Percentiles rank a stretch among this genome's conserved stretches.
Evolutionary conservation across 2,888 invertebrate genomes (phyloP).

Genomic region (Brenthis hecate): DNA sequence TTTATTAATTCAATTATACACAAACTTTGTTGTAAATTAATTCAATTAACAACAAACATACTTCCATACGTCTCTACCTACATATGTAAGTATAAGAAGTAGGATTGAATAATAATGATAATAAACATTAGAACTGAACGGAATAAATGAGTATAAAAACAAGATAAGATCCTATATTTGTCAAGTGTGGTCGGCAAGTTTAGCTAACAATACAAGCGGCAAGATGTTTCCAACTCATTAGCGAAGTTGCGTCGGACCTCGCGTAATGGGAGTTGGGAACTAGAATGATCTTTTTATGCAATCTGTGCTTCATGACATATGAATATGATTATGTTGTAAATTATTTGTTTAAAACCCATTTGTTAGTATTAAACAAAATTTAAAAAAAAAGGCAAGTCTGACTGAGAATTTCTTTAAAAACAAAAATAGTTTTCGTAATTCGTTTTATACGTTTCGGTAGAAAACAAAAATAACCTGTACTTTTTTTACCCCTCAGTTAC

Average conservation of each 20-base stretch:
- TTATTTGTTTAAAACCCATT: not conserved
- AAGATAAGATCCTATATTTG: not conserved
- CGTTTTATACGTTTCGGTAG: too few relatives aligned
- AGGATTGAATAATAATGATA: too few relatives aligned
- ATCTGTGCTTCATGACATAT: not conserved
- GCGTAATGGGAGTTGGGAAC: conserved; percentile 25
- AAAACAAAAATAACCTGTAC: not conserved
- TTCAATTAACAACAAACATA: too few relatives aligned
- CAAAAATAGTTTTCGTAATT: not conserved
- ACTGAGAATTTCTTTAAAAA: not conserved
- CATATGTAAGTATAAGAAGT: too few relatives aligned
- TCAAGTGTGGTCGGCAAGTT: conserved; percentile 14
- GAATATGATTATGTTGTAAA: not conserved
- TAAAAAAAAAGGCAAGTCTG: too few relatives aligned
- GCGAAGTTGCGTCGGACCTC: conserved; percentile 26
- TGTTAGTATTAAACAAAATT: too few relatives aligned
- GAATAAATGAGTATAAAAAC: not conserved
- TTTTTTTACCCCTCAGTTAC: too few relatives aligned
- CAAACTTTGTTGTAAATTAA: too few relatives aligned
- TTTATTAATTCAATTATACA: too few relatives aligned
- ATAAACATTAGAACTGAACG: too few relatives aligned
- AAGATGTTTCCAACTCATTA: conserved; percentile 34
- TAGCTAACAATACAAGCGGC: conserved; percentile 25
- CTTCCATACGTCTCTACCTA: too few relatives aligned
- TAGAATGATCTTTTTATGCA: conserved; percentile 10